Evolutionary conservation across 2,797 vertebrate genomes (phyloP), one percentile per base, ranked within the genome.

Genomic region (Ptychobarbus kaznakovi): DNA sequence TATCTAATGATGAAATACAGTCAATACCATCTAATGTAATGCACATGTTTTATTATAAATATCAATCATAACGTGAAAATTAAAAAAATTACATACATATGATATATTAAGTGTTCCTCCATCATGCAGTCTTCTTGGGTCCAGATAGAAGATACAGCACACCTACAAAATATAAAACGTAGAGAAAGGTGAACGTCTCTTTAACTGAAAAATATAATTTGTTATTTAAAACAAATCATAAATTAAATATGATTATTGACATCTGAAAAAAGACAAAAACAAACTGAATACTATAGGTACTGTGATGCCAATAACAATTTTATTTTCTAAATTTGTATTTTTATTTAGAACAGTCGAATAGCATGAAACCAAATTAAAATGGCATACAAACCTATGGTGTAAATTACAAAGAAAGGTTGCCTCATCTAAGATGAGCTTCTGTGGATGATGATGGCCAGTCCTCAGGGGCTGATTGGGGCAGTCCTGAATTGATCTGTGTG

Each of bases 401-500:
- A 56, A 42, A 72, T 44, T 22, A 28, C 25, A 82, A 42, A 72
- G 25, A 74, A 28, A 49, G 42, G 42, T 3, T 49, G 16, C 25
- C 42, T 74, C 40, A 15, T 63, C 46, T 51, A 63, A 38, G 7
- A 46, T 75, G 28, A 83, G 70, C 81, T 75, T 63, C 40, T 75
- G 40, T n/a, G 28, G 61, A 83, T 40, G 25, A 63, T 73, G 53
- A 65, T 75, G 58, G 20, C 13, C 40, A 44, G 42, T 65, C 56
- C 56, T 74, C 56, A 38, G 70, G 28, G 70, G 18, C 70, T 61
- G 56, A 75, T 75, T 63, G 40, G 70, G 22, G 44, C 44, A 65
- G 44, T 51, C 49, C 70, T 65, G 40, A 46, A 83, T 83, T 83
- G 72, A 83, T 83, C 56, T 76, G 42, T 83, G 72, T 83, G 81